phyloP scores from a whole-genome alignment of 2,888 invertebrate species.

The Sphaerophoria taeniata region DNA sequence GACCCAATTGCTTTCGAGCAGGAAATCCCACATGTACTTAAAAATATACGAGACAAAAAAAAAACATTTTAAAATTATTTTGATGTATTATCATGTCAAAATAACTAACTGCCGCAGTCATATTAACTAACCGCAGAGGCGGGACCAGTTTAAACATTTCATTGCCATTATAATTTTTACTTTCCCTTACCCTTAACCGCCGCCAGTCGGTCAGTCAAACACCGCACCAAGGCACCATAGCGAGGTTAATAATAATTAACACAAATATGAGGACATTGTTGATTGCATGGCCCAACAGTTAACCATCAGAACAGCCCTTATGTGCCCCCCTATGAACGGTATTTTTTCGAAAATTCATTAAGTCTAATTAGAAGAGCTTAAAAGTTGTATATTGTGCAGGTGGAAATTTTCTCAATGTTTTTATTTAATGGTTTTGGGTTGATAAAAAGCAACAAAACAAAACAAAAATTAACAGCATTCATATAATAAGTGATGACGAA shows the following conservation, averaged over 20 bases:
- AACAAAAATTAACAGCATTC: slow-evolving; percentile 45
- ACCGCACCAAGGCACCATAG: background rate
- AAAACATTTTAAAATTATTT: slow-evolving; percentile 19
- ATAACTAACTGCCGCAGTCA: slow-evolving; percentile 64
- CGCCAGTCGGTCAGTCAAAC: too few relatives aligned
- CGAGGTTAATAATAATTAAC: slow-evolving; percentile 62
- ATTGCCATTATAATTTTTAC: slow-evolving; percentile 55
- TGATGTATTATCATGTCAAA: slow-evolving; percentile 52
- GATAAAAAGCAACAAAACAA: slow-evolving; percentile 62
- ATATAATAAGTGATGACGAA: slow-evolving; percentile 18
- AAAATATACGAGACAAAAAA: background rate
- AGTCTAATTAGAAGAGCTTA: slow-evolving; percentile 61
- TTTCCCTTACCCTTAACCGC: slow-evolving; percentile 36
- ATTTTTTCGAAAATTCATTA: slow-evolving; percentile 61
- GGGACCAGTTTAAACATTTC: slow-evolving; percentile 66
- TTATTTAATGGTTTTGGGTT: slow-evolving; percentile 62
- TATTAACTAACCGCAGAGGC: slow-evolving; percentile 61
- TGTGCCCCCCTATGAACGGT: background rate
- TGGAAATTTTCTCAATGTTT: slow-evolving; percentile 47
- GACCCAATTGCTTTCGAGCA: too few relatives aligned
- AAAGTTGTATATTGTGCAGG: slow-evolving; percentile 63
- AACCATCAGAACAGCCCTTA: background rate
- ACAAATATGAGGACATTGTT: slow-evolving; percentile 43
- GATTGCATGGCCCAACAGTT: background rate
- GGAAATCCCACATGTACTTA: background rate